Base-by-base conservation (phyloP, 2,888 invertebrate genomes). In the Rhingia rostrata region DNA sequence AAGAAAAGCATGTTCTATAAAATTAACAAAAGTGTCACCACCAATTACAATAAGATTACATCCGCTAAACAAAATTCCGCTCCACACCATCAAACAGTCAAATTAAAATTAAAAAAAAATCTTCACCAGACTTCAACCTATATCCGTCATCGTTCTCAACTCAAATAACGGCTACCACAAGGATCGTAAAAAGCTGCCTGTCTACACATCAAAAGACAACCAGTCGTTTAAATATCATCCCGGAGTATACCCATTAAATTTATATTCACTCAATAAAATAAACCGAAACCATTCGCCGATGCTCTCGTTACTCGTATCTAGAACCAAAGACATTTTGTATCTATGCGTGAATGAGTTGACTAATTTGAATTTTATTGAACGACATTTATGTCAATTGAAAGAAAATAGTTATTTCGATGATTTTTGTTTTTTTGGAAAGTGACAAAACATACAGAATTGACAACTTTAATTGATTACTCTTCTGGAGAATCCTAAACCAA, bases 351-450 rank as follows among this genome's bases (percentile, higher is more conserved):
- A n/a, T 54, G 43, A 37, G 32, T 47, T 58, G 60, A 53, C 53
- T 43, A 63, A 72, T 72, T 53, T 53, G 54, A 10, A 45, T 45
- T 72, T 63, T 53, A 72, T 72, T 72, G 51, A 14, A 43, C 54
- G 45, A 63, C 53, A 72, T 72, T 61, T 54, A 53, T 63, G 53
- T 72, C 61, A 61, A 72, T 72, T 72, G 53, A 54, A 37, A 35
- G 12, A 35, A 12, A 30, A 14, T 49, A 3, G n/a, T 4, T 10
- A 32, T 51, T 4, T 51, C 22, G 22, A 47, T 47, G 9, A 41
- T 41, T 14, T 51, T 30, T 56, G 37, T 45, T 33, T 45, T 47
- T 45, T 45, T 61, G 14, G 14, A 45, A 10, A 10, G n/a, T n/a
- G 6, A 53, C 32, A 6, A 7, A 49, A 63, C 37, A 22, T 22